Conservation (phyloP, 2,113 vertebrate species). For the Melanerpes formicivorus region DNA sequence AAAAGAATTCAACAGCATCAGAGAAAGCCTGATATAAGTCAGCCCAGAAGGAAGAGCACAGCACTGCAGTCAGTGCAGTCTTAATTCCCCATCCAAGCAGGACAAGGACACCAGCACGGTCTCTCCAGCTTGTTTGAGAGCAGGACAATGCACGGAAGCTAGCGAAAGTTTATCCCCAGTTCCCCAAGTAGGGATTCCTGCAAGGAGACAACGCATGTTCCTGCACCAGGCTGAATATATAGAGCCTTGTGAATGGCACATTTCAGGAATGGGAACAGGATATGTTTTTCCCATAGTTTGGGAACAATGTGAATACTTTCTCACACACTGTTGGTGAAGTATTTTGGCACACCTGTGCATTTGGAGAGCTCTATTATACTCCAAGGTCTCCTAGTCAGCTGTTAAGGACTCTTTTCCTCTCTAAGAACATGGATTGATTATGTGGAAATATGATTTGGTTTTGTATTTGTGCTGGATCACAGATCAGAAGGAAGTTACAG, state of each 20-base stretch:
- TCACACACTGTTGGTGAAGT: conserved; percentile 66
- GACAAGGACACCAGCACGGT: background rate
- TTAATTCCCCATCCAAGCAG: background rate
- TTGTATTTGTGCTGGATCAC: conserved; percentile 75
- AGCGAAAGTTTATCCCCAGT: conserved; percentile 27
- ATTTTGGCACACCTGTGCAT: conserved; percentile 68
- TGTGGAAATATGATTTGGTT: conserved; percentile 73
- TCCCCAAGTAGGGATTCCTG: conserved; percentile 1
- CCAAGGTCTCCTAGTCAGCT: conserved; percentile 60
- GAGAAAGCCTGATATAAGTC: background rate
- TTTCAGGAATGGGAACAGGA: background rate
- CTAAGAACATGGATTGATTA: conserved; percentile 74
- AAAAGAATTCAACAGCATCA: background rate
- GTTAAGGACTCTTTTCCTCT: conserved; percentile 71
- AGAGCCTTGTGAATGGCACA: conserved; percentile 10
- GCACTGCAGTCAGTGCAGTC: rapidly evolving
- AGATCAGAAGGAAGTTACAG: conserved; percentile 70
- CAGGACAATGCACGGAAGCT: conserved; percentile 47
- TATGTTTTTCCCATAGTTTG: conserved; percentile 46
- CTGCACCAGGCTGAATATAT: background rate
- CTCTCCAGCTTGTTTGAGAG: background rate
- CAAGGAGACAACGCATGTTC: background rate
- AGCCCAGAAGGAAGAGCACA: background rate
- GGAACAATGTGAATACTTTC: conserved; percentile 46
- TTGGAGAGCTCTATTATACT: conserved; percentile 60